Percentiles rank a stretch among this genome's conserved stretches.
These are phyloP conservation scores for Sapajus apella DNA, from an alignment of 2,113 vertebrate genomes.

Conservation along the genomic window DNA sequence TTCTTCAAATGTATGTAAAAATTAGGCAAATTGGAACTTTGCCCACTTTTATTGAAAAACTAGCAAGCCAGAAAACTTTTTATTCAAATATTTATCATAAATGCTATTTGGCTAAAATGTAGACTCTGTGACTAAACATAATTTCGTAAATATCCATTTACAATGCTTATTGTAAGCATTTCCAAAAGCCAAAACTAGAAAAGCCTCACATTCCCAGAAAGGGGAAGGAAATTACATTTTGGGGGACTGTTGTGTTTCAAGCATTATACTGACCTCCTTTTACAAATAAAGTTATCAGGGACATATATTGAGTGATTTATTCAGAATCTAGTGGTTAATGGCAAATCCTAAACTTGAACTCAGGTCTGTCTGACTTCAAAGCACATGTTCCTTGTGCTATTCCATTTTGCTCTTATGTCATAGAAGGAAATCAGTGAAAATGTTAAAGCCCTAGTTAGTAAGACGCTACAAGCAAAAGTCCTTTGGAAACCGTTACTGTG, in stretches of 20 bases:
- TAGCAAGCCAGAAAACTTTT: conserved; percentile 39
- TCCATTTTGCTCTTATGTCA: not conserved
- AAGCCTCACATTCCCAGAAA: conserved; percentile 30
- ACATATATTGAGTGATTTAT: not conserved
- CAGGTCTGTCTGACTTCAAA: not conserved
- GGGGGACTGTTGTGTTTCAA: not conserved
- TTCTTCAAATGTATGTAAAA: not conserved
- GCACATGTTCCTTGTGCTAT: not conserved
- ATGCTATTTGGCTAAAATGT: conserved; percentile 57
- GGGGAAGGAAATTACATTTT: not conserved
- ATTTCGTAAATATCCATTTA: conserved; percentile 51
- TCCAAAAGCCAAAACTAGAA: conserved; percentile 37
- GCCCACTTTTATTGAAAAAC: conserved; percentile 20
- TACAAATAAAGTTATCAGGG: not conserved
- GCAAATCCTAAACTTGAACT: not conserved
- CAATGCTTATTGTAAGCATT: not conserved
- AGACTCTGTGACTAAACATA: conserved; percentile 56
- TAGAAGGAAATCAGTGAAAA: not conserved
- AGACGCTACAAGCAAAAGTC: not conserved
- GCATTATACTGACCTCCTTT: not conserved
- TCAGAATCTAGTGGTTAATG: not conserved
- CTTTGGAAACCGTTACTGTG: not conserved
- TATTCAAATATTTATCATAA: conserved; percentile 58
- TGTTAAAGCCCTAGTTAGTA: not conserved
- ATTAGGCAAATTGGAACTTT: not conserved